Evolutionary conservation across 2,797 vertebrate genomes (phyloP), one percentile per base, ranked within the genome.

Genomic region (Erethizon dorsatum): DNA sequence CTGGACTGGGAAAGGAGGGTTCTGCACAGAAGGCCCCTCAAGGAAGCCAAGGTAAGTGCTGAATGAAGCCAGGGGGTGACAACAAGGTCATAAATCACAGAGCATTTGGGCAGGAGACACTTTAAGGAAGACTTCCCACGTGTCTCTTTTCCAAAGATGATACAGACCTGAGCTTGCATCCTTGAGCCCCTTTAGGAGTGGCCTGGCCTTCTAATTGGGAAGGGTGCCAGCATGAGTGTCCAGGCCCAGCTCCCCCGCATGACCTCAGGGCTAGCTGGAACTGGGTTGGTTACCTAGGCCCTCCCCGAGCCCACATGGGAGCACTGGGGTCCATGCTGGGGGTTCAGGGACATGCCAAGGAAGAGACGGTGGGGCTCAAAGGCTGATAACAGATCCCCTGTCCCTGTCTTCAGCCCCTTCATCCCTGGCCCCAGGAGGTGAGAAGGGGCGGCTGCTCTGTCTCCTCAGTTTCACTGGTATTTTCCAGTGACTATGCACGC

Each of bases 271-370:
- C 31, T 37, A 31, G 6, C 8, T 0, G 0, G 10, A 20, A 45
- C 4, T 33, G 69, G 4, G 13, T 33, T 78, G 52, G 5, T 2
- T 20, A 11, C 8, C 24, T 22, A n/a, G 4, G 59, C 6, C 54
- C 80, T 8, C 47, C 20, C 2, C 0, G 7, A 56, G 9, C 82
- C 45, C 65, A 83, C 2, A 1, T 0, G 33, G 4, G 28, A 56
- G 18, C 91, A 96, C 45, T 41, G 52, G 99, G 99, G 99, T 45
- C 98, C 99, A 98, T 99, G 98, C 98, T 99, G 99, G 98, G 99
- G 59, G 1, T 37, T 57, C 5, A 33, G 24, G 59, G 84, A 28
- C 47, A 54, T 12, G 8, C 50, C 14, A 8, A 65, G 65, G 17
- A 83, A 57, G 1, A 77, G 59, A 56, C 41, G 20, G 31, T 18